These are phyloP conservation scores for Eptatretus burgeri DNA, from an alignment of 2,113 vertebrate genomes.

Conservation along the genomic window DNA sequence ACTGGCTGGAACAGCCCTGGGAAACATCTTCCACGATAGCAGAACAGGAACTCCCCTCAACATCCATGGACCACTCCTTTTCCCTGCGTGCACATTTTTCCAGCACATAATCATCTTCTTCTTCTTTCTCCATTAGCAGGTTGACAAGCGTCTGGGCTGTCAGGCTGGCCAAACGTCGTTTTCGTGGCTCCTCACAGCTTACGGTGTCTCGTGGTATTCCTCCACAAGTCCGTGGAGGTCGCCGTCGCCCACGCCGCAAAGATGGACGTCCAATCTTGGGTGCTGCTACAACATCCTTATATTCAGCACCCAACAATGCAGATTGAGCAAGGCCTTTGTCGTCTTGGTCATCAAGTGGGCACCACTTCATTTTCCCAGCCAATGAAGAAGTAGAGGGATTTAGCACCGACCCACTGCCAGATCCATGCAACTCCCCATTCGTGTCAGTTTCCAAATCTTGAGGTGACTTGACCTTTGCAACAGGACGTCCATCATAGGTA, in stretches of 20 bases:
- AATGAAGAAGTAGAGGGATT: too few relatives aligned
- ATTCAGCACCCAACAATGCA: not conserved
- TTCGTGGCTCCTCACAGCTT: slow-evolving; percentile 5
- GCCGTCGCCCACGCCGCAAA: not conserved
- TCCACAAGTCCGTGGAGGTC: not conserved
- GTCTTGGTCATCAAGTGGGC: not conserved
- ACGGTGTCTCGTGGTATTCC: not conserved
- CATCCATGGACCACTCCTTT: too few relatives aligned
- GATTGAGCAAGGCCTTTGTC: not conserved
- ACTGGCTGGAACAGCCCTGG: not conserved
- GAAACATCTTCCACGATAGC: not conserved
- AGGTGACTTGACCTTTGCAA: not conserved
- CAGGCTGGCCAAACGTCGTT: slow-evolving; percentile 1
- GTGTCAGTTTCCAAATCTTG: not conserved
- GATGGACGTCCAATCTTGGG: not conserved
- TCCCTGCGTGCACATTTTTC: too few relatives aligned
- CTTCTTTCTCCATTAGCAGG: slow-evolving; percentile 4
- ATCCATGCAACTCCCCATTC: not conserved
- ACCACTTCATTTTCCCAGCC: too few relatives aligned
- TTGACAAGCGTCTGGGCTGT: slow-evolving; percentile 5
- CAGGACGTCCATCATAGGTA: not conserved
- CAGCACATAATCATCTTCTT: not conserved
- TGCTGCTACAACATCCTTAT: not conserved
- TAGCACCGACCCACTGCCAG: not conserved
- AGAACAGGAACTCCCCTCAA: too few relatives aligned